Base-by-base conservation (phyloP, 2,113 vertebrate genomes). In the Cololabis saira region DNA sequence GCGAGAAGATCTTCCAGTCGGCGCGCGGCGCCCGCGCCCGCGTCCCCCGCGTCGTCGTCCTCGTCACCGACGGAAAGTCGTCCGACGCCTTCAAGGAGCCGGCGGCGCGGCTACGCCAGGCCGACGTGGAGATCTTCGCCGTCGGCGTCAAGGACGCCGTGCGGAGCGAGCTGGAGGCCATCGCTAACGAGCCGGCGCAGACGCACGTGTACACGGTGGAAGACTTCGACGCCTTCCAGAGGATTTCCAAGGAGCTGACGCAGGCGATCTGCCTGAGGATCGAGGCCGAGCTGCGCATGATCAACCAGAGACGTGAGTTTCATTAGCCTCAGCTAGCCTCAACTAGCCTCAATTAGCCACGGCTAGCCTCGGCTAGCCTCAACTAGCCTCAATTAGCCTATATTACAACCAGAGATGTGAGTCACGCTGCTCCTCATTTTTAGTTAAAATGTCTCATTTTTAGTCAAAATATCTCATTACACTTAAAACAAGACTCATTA, bases 51-150 rank as follows among this genome's bases (percentile, higher is more conserved):
- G 94, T 99, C 59, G 95, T 93, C 92, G 97, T 99, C 91, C 96
- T 99, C 69, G 97, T 99, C 88, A 99, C 98, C 0, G 98, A 99
- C 24, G 98, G 98, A n/a, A 99, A 99, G 71, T 98, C 97, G 0
- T 99, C 98, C 0, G 98, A 99, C 70, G 95, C 96, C 54, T 99
- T 99, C 89, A 95, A 93, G 87, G 95, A 95, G 1, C 95, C 98
- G 1, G 96, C 98, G 68, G 87, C 93, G 68, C 95, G 82, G 61
- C 93, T 99, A 56, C 93, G 95, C 77, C 94, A 92, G 5, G 75
- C 94, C 2, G 96, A 96, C 14, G 98, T 99, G 74, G 98, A 99
- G 82, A 96, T 99, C 86, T 99, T 99, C 19, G 97, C 98, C 0
- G 98, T 99, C 67, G 98, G 98, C 2, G 96, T 99, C 43, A 99